Conservation (phyloP, 2,888 invertebrate genomes). For the Cephus sareptanus region DNA sequence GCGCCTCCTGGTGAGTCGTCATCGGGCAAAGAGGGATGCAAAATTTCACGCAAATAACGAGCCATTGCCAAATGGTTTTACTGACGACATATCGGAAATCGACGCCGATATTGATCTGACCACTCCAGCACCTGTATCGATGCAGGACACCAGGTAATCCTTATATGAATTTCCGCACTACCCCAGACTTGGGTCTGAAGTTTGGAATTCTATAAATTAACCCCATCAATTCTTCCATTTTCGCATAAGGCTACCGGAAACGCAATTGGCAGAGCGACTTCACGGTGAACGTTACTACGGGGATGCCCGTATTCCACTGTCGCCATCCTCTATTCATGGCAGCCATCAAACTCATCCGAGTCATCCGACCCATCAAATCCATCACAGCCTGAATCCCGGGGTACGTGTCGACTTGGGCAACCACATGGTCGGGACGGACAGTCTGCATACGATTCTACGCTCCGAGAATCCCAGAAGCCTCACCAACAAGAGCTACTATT, state of each 20-base stretch:
- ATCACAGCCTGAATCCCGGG: slow-evolving; percentile 31
- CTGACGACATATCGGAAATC: slow-evolving; percentile 88
- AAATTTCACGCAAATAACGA: slow-evolving; percentile 81
- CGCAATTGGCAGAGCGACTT: slow-evolving; percentile 58
- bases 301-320: slow-evolving; percentile 55
- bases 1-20: slow-evolving; percentile 77
- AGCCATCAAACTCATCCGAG: slow-evolving; percentile 33
- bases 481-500: slow-evolving; percentile 71
- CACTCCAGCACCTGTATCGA: slow-evolving; percentile 74
- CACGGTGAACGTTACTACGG: slow-evolving; percentile 61
- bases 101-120: slow-evolving; percentile 83
- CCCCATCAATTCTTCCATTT: background rate
- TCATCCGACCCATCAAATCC: slow-evolving; percentile 29
- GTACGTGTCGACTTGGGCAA: slow-evolving; percentile 62
- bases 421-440: slow-evolving; percentile 63
- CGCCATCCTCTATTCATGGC: slow-evolving; percentile 48
- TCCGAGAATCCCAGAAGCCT: slow-evolving; percentile 62
- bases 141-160: slow-evolving; percentile 59
- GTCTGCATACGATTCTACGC: slow-evolving; percentile 57
- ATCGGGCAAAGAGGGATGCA: slow-evolving; percentile 72
- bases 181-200: background rate
- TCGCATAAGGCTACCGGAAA: slow-evolving; percentile 55
- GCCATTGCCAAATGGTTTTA: slow-evolving; percentile 83
- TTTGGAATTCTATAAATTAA: background rate
- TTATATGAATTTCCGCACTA: background rate